Evolutionary conservation across 2,888 invertebrate genomes (phyloP).

Genomic region (Endotricha flammealis): DNA sequence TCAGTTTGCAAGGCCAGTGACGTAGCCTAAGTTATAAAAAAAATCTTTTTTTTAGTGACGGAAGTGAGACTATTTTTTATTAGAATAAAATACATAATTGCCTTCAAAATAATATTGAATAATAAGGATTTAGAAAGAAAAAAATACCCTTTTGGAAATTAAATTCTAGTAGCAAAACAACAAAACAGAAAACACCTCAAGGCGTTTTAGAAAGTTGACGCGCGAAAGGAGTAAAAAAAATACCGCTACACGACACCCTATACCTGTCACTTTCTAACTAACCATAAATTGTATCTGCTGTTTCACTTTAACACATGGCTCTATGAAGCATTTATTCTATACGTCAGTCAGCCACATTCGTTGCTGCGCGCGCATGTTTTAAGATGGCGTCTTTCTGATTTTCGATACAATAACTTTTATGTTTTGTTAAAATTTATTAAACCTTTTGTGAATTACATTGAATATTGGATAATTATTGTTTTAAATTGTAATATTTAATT

Average conservation of each 20-base stretch:
- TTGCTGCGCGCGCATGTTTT: slow-evolving; percentile 48
- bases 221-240: slow-evolving; percentile 73
- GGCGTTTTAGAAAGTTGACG: slow-evolving; percentile 73
- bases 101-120: no score
- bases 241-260: slow-evolving; percentile 69
- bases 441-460: neutral
- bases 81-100: no score
- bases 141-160: slow-evolving; percentile 18
- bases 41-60: neutral
- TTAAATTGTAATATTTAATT: neutral
- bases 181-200: slow-evolving; percentile 50
- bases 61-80: no score
- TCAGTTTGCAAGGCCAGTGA: slow-evolving; percentile 14
- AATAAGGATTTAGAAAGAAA: no score
- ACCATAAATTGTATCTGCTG: slow-evolving; percentile 22
- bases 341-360: slow-evolving; percentile 47
- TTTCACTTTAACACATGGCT: slow-evolving; percentile 47
- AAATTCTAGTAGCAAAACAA: slow-evolving; percentile 34
- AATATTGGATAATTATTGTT: slow-evolving; percentile 1
- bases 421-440: slow-evolving; percentile 7
- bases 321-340: slow-evolving; percentile 39
- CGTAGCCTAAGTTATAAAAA: slow-evolving; percentile 17
- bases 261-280: slow-evolving; percentile 42
- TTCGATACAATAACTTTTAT: slow-evolving; percentile 29
- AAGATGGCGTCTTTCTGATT: slow-evolving; percentile 31